These are phyloP conservation scores for Drosophila rufa DNA, from an alignment of 1,140 invertebrate species.

Conservation along the genomic window DNA sequence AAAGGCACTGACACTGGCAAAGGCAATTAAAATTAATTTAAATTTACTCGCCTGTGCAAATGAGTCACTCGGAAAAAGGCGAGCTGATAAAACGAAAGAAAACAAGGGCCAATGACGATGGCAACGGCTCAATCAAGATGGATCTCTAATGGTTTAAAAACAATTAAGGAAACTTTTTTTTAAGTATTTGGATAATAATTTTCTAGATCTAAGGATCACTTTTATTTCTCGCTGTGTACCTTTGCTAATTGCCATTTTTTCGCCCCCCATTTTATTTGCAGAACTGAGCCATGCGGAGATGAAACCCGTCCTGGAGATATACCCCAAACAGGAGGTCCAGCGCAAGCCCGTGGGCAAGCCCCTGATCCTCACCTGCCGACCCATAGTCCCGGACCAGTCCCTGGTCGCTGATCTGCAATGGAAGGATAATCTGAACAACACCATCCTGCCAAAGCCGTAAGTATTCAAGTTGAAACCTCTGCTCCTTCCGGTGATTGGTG, in stretches of 20 bases:
- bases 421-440: conserved; percentile 88
- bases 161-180: background rate
- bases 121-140: conserved; percentile 7
- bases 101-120: conserved; percentile 18
- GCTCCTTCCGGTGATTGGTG: conserved; percentile 9
- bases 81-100: conserved; percentile 39
- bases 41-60: conserved; percentile 69
- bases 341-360: conserved; percentile 89
- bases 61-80: conserved; percentile 47
- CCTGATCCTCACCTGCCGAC: conserved; percentile 90
- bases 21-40: conserved; percentile 82
- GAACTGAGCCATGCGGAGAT: conserved; percentile 65
- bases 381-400: conserved; percentile 87
- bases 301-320: conserved; percentile 87
- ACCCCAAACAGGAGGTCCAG: conserved; percentile 88
- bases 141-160: background rate
- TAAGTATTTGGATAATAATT: background rate
- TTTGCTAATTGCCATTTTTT: conserved; percentile 2
- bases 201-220: background rate
- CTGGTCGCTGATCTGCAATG: conserved; percentile 90
- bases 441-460: conserved; percentile 89
- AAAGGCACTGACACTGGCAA: conserved; percentile 24
- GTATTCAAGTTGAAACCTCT: conserved; percentile 41
- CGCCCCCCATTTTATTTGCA: conserved; percentile 43
- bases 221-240: conserved; percentile 3